A percentile compares a stretch with the other conserved stretches of the same genome.
Evolutionary conservation across 2,797 vertebrate genomes (phyloP).

Genomic region (Perodicticus potto): DNA sequence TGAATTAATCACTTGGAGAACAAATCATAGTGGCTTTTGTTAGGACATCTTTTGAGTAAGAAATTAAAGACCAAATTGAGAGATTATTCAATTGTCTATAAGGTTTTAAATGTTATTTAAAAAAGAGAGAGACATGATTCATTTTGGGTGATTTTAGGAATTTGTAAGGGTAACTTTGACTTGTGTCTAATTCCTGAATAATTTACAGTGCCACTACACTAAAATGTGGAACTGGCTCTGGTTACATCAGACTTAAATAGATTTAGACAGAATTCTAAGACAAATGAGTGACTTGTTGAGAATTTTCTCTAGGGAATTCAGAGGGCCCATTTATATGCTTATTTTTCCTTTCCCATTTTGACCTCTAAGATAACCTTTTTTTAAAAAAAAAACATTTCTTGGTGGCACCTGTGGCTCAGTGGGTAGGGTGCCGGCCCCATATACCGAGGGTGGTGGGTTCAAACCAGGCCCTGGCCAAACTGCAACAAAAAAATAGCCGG

Average conservation of each 20-base stretch:
- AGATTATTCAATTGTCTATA: background rate
- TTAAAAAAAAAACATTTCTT: no score
- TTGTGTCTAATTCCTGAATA: background rate
- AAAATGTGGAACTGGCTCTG: constrained; percentile 33
- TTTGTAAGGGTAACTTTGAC: constrained; percentile 4
- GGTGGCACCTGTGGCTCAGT: no score
- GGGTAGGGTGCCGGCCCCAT: no score
- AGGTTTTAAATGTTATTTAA: background rate
- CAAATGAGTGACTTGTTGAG: background rate
- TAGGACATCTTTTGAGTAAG: constrained; percentile 30
- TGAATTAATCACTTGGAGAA: constrained; percentile 8
- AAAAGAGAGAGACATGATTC: background rate
- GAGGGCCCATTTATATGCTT: background rate
- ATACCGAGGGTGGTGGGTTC: no score
- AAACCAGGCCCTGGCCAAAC: no score
- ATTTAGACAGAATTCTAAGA: constrained; percentile 15
- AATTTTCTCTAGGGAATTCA: constrained; percentile 6
- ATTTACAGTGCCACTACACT: background rate
- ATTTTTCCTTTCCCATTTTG: constrained; percentile 23
- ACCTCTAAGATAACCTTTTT: background rate
- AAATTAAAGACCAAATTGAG: background rate
- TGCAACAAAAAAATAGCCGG: no score
- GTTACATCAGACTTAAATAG: constrained; percentile 29
- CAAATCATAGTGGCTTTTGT: background rate
- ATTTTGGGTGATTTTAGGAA: background rate